Percentiles rank a stretch among this genome's conserved stretches.
These are phyloP conservation scores for Hypsibius dujardini DNA, from an alignment of 1,140 invertebrate genomes.

Conservation along the genomic window DNA sequence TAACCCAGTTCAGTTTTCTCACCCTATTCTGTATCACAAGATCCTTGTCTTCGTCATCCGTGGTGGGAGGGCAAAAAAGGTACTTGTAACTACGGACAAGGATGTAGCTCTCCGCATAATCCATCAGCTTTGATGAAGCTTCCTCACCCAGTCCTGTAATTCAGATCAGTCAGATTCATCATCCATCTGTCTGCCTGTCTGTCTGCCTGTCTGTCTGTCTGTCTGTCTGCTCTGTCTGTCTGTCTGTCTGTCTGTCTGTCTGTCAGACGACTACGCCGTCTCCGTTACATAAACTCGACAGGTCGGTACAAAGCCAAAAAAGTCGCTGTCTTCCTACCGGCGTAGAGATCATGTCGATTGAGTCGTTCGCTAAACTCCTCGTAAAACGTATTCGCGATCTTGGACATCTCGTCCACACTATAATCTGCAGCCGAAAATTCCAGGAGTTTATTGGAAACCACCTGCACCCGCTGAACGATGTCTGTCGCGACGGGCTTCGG, in stretches of 20 bases:
- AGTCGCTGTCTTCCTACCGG: too few relatives aligned
- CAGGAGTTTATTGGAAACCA: constrained; percentile 47
- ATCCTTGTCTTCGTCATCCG: constrained; percentile 79
- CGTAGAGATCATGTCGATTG: neutral
- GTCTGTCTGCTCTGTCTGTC: too few relatives aligned
- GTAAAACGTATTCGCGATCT: constrained; percentile 77
- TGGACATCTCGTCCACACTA: constrained; percentile 64
- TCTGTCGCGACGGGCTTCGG: constrained; percentile 42
- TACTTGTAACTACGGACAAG: constrained; percentile 64
- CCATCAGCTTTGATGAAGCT: constrained; percentile 41
- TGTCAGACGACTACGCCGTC: too few relatives aligned
- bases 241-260: too few relatives aligned
- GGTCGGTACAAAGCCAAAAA: too few relatives aligned
- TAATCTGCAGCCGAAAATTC: constrained; percentile 39
- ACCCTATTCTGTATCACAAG: constrained; percentile 75
- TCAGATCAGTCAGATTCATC: too few relatives aligned
- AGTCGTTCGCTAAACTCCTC: constrained; percentile 51
- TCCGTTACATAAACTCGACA: too few relatives aligned
- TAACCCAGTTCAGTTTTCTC: constrained; percentile 82
- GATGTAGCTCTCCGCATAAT: constrained; percentile 74
- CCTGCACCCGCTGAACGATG: constrained; percentile 46
- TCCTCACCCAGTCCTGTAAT: constrained; percentile 52
- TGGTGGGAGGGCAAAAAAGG: constrained; percentile 65
- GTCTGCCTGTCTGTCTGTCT: too few relatives aligned
- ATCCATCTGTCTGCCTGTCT: too few relatives aligned